phyloP scores from a whole-genome alignment of 2,888 invertebrate genomes.

The Neoitamus cyanurus region DNA sequence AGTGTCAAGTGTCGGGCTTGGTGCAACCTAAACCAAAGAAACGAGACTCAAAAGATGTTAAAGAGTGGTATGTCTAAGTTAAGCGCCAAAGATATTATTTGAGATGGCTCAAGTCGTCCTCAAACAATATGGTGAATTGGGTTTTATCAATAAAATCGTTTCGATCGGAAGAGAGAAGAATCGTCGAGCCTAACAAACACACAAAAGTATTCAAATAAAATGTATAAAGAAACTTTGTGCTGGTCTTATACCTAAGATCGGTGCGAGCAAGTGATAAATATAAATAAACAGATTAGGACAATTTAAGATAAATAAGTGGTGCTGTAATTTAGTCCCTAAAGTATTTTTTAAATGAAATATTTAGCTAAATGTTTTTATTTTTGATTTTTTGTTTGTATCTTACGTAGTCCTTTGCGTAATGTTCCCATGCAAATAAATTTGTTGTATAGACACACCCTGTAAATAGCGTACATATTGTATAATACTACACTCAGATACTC shows the following conservation, averaged over 20 bases:
- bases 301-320: constrained; percentile 49
- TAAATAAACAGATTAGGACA: constrained; percentile 40
- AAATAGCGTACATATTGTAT: constrained; percentile 20
- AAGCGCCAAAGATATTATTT: neutral
- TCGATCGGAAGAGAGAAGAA: neutral
- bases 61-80: constrained; percentile 94
- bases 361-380: constrained; percentile 16
- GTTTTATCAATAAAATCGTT: constrained; percentile 4
- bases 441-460: constrained; percentile 17
- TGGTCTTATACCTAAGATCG: constrained; percentile 29
- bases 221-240: constrained; percentile 11
- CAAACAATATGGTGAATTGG: neutral
- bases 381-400: neutral
- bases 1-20: constrained; percentile 65
- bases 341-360: constrained; percentile 48
- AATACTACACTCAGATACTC: constrained; percentile 11
- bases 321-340: constrained; percentile 52
- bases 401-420: constrained; percentile 15
- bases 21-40: constrained; percentile 73
- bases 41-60: constrained; percentile 87
- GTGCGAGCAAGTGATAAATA: constrained; percentile 32
- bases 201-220: constrained; percentile 10
- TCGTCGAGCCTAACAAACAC: constrained; percentile 4
- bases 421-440: constrained; percentile 22
- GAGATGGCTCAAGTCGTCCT: neutral